Conservation (phyloP, 2,888 invertebrate species). For the Drosophila borealis region DNA sequence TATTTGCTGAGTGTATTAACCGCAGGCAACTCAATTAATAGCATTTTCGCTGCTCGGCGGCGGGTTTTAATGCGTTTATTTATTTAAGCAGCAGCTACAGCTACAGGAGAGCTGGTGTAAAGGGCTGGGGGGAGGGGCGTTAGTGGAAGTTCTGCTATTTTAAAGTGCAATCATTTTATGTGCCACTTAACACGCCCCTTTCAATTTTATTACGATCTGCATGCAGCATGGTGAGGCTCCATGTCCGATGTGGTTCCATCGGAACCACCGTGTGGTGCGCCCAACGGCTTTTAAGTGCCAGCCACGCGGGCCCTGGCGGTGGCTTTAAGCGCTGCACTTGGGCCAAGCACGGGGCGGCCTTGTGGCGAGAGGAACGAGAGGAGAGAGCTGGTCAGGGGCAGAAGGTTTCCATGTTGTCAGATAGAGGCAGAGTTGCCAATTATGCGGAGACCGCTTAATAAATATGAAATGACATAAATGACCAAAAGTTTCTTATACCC, state of each 20-base stretch:
- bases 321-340: conserved; percentile 42
- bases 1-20: conserved; percentile 26
- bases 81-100: conserved; percentile 27
- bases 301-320: conserved; percentile 11
- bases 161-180: conserved; percentile 52
- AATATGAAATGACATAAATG: conserved; percentile 77
- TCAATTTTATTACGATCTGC: conserved; percentile 45
- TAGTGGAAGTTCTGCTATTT: conserved; percentile 8
- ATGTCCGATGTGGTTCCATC: not conserved
- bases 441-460: conserved; percentile 72
- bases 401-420: conserved; percentile 21
- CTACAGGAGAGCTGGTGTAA: not conserved
- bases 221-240: no score
- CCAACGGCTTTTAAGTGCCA: conserved; percentile 43
- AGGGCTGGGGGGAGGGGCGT: not conserved
- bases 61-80: conserved; percentile 47
- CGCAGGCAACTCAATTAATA: conserved; percentile 65
- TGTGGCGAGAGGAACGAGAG: not conserved
- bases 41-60: conserved; percentile 28
- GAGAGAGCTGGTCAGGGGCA: not conserved
- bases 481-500: conserved; percentile 50
- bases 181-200: conserved; percentile 33
- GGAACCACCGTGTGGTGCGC: conserved; percentile 23
- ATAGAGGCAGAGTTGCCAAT: conserved; percentile 58
- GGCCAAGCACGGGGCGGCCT: conserved; percentile 1